Conservation (phyloP, 2,888 invertebrate genomes). For the Neoascia interrupta region DNA sequence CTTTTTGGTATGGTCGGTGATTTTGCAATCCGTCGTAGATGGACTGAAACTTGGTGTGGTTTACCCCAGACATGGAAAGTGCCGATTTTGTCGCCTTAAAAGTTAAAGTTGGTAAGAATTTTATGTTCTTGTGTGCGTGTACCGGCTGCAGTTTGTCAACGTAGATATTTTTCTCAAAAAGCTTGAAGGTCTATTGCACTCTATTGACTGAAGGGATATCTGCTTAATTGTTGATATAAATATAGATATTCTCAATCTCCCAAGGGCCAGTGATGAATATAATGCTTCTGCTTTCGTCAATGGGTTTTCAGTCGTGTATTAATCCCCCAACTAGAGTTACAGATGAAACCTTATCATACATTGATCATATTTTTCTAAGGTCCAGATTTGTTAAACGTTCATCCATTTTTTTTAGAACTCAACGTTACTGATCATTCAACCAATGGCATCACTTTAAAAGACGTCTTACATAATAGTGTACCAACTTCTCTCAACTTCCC, state of each 20-base stretch:
- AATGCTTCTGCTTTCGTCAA: no score
- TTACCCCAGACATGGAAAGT: not conserved
- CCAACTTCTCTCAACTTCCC: not conserved
- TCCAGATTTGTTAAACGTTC: not conserved
- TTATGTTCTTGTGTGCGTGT: no score
- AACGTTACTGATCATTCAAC: not conserved
- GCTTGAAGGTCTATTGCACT: not conserved
- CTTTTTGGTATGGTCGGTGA: no score
- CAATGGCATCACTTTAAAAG: not conserved
- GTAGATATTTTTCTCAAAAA: not conserved
- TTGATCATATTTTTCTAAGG: not conserved
- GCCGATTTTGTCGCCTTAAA: not conserved
- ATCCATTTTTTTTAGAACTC: not conserved
- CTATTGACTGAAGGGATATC: not conserved
- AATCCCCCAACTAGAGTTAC: not conserved
- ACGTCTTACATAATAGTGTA: not conserved
- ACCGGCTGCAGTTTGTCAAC: no score
- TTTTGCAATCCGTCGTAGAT: no score
- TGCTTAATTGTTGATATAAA: not conserved
- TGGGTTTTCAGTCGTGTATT: no score
- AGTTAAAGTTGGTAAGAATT: not conserved
- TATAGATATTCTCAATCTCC: constrained; percentile 7
- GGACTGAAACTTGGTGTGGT: no score
- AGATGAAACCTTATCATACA: not conserved
- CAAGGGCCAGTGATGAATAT: no score